Conservation (phyloP, 2,888 invertebrate genomes). For the Chirona hameri region DNA sequence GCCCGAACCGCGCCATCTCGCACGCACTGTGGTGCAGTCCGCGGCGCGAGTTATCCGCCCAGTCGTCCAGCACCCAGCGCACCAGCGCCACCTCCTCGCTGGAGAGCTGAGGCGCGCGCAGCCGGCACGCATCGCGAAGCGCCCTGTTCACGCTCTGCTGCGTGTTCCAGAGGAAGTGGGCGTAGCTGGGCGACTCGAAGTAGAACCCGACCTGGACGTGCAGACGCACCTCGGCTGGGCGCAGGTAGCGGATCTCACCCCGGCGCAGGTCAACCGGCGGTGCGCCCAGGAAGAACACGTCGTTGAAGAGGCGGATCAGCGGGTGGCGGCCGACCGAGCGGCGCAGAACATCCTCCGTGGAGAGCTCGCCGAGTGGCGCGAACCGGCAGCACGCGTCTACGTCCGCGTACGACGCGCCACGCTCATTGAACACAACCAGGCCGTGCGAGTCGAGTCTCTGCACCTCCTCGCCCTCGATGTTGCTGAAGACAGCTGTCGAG, state of each 20-base stretch:
- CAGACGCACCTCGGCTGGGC: not conserved
- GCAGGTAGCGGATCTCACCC: not conserved
- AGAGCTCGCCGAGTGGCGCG: not conserved
- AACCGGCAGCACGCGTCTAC: not conserved
- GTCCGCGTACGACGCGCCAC: not conserved
- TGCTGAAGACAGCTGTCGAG: not conserved
- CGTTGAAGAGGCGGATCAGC: not conserved
- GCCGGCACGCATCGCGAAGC: not conserved
- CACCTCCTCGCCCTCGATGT: not conserved
- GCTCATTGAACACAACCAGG: not conserved
- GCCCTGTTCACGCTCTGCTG: not conserved
- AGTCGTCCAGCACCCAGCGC: not conserved
- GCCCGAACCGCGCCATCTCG: not conserved
- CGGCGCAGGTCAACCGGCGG: not conserved
- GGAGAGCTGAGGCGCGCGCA: not conserved
- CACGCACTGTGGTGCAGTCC: not conserved
- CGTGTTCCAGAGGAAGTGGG: not conserved
- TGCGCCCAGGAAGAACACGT: not conserved
- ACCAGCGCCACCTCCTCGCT: not conserved
- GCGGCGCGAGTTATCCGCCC: not conserved
- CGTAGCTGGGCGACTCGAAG: not conserved
- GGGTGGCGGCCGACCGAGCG: not conserved
- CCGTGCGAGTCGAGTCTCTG: not conserved
- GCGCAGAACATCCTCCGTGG: not conserved
- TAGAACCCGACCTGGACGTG: slow-evolving; percentile 1